Base-by-base conservation (phyloP, 37 sponge, comb jelly and placozoan species). In the Theonella swinhoei region DNA sequence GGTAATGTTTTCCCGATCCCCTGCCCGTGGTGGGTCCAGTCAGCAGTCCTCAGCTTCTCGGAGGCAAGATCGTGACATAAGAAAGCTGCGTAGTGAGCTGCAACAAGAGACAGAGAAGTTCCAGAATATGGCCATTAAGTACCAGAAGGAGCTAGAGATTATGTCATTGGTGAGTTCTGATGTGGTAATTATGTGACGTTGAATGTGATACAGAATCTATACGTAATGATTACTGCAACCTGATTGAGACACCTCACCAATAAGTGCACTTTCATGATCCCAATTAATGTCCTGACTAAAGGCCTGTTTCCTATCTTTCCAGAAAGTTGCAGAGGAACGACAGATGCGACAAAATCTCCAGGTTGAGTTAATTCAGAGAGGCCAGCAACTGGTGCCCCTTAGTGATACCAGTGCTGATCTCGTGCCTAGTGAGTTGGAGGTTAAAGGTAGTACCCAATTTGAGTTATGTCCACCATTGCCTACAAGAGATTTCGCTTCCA, bases 251-350 rank as follows among this genome's bases (percentile, higher is more conserved):
- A n/a, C n/a, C n/a, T n/a, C n/a, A n/a, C n/a, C n/a, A n/a, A n/a
- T n/a, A n/a, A n/a, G n/a, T n/a, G n/a, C n/a, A n/a, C n/a, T n/a
- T n/a, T n/a, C n/a, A n/a, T n/a, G n/a, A n/a, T n/a, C n/a, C n/a
- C n/a, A n/a, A n/a, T n/a, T n/a, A n/a, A n/a, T n/a, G n/a, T n/a
- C n/a, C n/a, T n/a, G n/a, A n/a, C n/a, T n/a, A n/a, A n/a, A n/a
- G n/a, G n/a, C n/a, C n/a, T n/a, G n/a, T n/a, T 7, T 17, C 2
- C 59, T 78, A 2, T 40, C 9, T 47, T 23, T 86, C 42, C 60
- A 84, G 81, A 88, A 87, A 90, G 76, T 90, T 34, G 32, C 29
- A 22, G 95, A 94, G 79, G 95, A 94, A 75, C 90, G 87, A 68
- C 73, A 70, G 29, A 87, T 83, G 83, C 60, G 93, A 19, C 78